Conservation (phyloP, 1,140 invertebrate genomes). For the Reticulitermes speratus region DNA sequence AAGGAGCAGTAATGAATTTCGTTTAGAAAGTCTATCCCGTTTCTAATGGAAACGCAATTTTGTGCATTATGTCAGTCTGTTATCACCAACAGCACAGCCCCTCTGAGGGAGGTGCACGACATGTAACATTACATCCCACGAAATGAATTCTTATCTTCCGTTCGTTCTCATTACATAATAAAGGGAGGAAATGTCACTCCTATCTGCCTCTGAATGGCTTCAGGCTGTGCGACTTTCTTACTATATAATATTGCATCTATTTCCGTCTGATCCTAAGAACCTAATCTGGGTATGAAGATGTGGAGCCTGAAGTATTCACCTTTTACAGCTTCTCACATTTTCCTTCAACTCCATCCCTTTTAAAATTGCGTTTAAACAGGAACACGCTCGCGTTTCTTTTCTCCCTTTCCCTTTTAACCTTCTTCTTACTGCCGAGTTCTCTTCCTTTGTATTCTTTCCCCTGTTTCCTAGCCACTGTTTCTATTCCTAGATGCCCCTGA, state of each 20-base stretch:
- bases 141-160: background rate
- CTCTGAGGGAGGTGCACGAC: background rate
- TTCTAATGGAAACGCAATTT: background rate
- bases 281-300: background rate
- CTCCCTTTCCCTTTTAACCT: background rate
- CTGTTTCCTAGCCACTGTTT: background rate
- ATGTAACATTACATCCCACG: background rate
- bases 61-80: background rate
- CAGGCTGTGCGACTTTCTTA: background rate
- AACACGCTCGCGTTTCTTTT: background rate
- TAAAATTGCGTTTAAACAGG: background rate
- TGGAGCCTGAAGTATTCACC: background rate
- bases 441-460: background rate
- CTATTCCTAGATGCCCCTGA: background rate
- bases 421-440: background rate
- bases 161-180: conserved; percentile 7
- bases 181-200: background rate
- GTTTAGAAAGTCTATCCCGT: background rate
- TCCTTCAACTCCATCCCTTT: background rate
- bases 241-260: background rate
- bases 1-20: background rate
- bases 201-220: background rate
- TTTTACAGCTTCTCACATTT: background rate
- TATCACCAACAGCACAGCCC: background rate
- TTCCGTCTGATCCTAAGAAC: background rate